A percentile compares a stretch with the other conserved stretches of the same genome.
phyloP scores from a whole-genome alignment of 2,888 invertebrate genomes.

The Miltochrista miniata region DNA sequence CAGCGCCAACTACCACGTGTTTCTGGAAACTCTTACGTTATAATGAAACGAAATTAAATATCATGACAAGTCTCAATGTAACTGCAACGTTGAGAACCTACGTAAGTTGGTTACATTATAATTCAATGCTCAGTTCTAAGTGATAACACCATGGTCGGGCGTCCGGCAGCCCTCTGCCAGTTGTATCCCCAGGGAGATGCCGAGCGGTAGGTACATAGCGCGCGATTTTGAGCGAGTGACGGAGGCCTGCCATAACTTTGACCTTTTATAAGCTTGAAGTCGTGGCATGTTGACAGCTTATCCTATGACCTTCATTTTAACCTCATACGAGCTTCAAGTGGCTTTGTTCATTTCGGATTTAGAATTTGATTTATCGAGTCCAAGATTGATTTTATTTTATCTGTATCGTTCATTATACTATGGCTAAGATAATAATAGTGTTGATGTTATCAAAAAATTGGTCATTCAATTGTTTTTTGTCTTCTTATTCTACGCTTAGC shows the following conservation, averaged over 20 bases:
- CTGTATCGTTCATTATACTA: not conserved
- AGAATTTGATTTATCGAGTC: constrained; percentile 11
- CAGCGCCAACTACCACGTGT: too few species aligned
- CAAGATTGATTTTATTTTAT: constrained; percentile 1
- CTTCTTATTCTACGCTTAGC: not conserved
- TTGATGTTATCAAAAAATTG: not conserved
- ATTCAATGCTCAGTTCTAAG: too few species aligned
- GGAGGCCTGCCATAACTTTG: constrained; percentile 20
- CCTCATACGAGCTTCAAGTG: constrained; percentile 39
- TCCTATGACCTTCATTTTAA: constrained; percentile 48
- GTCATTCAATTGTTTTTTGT: not conserved
- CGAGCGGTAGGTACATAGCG: too few species aligned
- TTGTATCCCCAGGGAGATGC: too few species aligned
- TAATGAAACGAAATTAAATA: too few species aligned
- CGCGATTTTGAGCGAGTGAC: too few species aligned
- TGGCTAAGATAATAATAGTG: not conserved
- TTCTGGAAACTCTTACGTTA: too few species aligned
- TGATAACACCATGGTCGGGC: too few species aligned
- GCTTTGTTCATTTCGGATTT: constrained; percentile 34
- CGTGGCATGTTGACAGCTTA: constrained; percentile 50
- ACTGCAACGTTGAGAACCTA: too few species aligned
- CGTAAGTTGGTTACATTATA: too few species aligned
- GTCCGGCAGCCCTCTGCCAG: too few species aligned
- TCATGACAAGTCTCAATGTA: too few species aligned
- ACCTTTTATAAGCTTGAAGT: constrained; percentile 43